Evolutionary conservation across 2,113 vertebrate genomes (phyloP), one percentile per base, ranked within the genome.

Genomic region (Chionomys nivalis): DNA sequence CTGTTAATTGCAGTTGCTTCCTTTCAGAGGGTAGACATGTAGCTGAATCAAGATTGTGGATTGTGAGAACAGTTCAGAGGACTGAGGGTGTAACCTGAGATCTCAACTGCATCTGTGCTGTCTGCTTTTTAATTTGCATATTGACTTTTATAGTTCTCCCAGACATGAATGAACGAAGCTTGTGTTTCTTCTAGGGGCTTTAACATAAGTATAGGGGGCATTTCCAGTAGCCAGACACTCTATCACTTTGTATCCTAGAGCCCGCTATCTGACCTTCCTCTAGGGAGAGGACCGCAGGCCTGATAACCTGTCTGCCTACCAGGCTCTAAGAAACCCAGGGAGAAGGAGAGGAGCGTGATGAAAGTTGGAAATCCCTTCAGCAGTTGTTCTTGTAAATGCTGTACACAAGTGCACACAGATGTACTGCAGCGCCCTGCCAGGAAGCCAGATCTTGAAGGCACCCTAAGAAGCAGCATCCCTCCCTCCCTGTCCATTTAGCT

Each of bases 161-260:
- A 52, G 78, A 87, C 87, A 81, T 14, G 73, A 85, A 85, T 33
- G 92, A 58, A 77, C 58, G 58, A 93, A 73, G 9, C 91, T 90
- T 87, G 73, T 86, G 33, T 49, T 76, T 47, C 6, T 82, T 49
- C 78, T 31, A n/a, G 39, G 61, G 36, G 44, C 61, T 16, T 81
- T 85, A 24, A 52, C 26, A 2, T 72, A 66, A 72, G 66, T 49
- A 26, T 72, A 52, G 33, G 21, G 17, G 23, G 33, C 33, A 55
- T 16, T 21, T 73, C 68, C 36, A 5, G 0, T n/a, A 47, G 77
- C 47, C 52, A 19, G 16, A 3, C 88, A 0, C 8, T 8, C 6
- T 7, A 19, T 31, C 66, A 3, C 42, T 47, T 65, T 55, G 36
- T 24, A 5, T 66, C n/a, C 72, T 52, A 12, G 1, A 66, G 7